Conservation (phyloP, 2,797 vertebrate species). For the Avahi laniger region DNA sequence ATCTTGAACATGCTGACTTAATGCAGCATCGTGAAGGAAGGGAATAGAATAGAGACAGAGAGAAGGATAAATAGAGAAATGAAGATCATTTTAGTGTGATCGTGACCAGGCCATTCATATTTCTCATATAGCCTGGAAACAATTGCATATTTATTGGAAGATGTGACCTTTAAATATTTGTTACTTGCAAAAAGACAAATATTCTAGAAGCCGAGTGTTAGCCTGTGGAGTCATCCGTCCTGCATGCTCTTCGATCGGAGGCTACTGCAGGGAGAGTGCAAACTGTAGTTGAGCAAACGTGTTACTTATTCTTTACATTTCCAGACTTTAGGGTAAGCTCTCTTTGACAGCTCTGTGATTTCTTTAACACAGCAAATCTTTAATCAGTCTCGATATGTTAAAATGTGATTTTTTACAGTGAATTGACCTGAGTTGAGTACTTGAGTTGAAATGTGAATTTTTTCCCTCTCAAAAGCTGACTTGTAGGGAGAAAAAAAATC, state of each 20-base stretch:
- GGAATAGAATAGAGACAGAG: neutral
- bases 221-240: slow-evolving; percentile 50
- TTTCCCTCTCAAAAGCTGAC: slow-evolving; percentile 72
- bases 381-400: slow-evolving; percentile 71
- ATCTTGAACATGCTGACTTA: neutral
- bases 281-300: slow-evolving; percentile 14
- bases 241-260: slow-evolving; percentile 43
- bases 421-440: slow-evolving; percentile 75
- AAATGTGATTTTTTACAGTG: slow-evolving; percentile 71
- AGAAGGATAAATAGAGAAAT: slow-evolving; percentile 17
- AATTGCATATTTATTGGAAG: slow-evolving; percentile 66
- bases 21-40: slow-evolving; percentile 16
- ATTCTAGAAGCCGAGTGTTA: slow-evolving; percentile 30
- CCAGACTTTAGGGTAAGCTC: slow-evolving; percentile 61
- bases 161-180: slow-evolving; percentile 71
- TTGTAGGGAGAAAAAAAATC: slow-evolving; percentile 77
- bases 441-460: slow-evolving; percentile 75
- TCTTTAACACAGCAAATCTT: slow-evolving; percentile 71
- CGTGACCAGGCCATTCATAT: slow-evolving; percentile 51
- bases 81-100: slow-evolving; percentile 40
- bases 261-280: neutral
- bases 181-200: slow-evolving; percentile 74
- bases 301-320: slow-evolving; percentile 58
- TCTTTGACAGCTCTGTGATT: slow-evolving; percentile 70
- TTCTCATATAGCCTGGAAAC: slow-evolving; percentile 68